These are phyloP conservation scores for Pollachius pollachius DNA, from an alignment of 2,113 vertebrate genomes.

Conservation along the genomic window DNA sequence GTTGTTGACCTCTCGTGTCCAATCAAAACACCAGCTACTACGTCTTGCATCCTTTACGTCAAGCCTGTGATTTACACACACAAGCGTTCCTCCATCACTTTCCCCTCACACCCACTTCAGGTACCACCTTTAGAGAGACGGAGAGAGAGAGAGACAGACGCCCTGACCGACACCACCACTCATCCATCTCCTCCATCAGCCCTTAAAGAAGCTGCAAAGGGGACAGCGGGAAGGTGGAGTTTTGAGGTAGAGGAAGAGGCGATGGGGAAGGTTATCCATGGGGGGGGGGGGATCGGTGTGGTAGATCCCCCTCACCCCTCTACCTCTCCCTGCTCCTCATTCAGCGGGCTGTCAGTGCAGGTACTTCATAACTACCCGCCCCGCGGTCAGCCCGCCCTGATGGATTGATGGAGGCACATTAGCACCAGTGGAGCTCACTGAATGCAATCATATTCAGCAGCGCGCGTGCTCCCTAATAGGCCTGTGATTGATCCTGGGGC, in stretches of 20 bases:
- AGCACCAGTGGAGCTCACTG: slow-evolving; percentile 67
- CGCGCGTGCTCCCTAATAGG: slow-evolving; percentile 68
- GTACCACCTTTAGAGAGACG: slow-evolving; percentile 5
- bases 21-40: not conserved
- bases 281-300: slow-evolving; percentile 18
- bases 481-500: slow-evolving; percentile 75
- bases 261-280: slow-evolving; percentile 10
- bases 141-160: not conserved
- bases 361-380: slow-evolving; percentile 78
- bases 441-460: slow-evolving; percentile 80
- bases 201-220: slow-evolving; percentile 27
- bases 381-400: slow-evolving; percentile 69
- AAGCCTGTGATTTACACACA: not conserved
- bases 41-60: not conserved
- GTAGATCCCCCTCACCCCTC: slow-evolving; percentile 42
- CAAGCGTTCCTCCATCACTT: slow-evolving; percentile 17
- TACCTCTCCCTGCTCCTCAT: slow-evolving; percentile 63
- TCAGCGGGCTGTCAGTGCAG: slow-evolving; percentile 66
- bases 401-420: slow-evolving; percentile 81
- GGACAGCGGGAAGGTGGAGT: not conserved
- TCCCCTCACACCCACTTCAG: slow-evolving; percentile 12
- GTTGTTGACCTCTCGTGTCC: not conserved
- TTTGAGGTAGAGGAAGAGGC: slow-evolving; percentile 23
- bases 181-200: slow-evolving; percentile 33
- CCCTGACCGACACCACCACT: not conserved